Base-by-base conservation (phyloP, 2,888 invertebrate genomes). In the Cerceris ruficornis region DNA sequence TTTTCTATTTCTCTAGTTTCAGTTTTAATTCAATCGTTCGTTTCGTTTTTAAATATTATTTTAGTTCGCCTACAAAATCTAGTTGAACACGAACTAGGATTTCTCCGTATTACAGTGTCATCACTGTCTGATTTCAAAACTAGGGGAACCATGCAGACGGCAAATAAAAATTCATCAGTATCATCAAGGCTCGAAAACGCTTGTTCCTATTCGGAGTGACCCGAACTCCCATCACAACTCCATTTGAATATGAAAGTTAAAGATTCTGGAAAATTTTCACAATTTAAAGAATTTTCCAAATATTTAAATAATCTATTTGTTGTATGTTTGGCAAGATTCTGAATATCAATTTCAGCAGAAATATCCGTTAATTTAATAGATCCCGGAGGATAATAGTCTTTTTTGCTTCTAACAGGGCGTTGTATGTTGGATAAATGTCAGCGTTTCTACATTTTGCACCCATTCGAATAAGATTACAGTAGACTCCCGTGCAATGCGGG, bases 21-120 rank as follows among this genome's bases (percentile, higher is more conserved):
- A 43, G 46, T 41, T 59, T 59, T 14, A 59, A 28, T 65, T 46
- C 46, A 49, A 15, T 46, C 61, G 15, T 46, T 39, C 17, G 50
- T 49, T 49, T 61, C 61, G 17, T 61, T n/a, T 61, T 52, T 39
- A 54, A 65, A 65, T 54, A 65, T 15, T 39, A 65, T 41, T 14
- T 65, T 65, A 17, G 41, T 54, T 42, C 41, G 54, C 41, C 64
- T 65, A 50, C 64, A 65, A 65, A 54, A 65, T 54, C 64, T 50
- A 41, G 54, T 65, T 41, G 54, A 65, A 65, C 54, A 65, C 46
- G 64, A 54, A 14, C 52, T 54, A 54, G 52, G 64, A 50, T 65
- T 65, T 65, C 54, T 41, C 64, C 42, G 54, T 42, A 65, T 54
- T 15, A 54, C 54, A 14, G 41, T 41, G 43, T 50, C 41, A 54